Evolutionary conservation across 37 sponge, comb jelly and placozoan genomes (phyloP).

Genomic region (Petrosia ficiformis): DNA sequence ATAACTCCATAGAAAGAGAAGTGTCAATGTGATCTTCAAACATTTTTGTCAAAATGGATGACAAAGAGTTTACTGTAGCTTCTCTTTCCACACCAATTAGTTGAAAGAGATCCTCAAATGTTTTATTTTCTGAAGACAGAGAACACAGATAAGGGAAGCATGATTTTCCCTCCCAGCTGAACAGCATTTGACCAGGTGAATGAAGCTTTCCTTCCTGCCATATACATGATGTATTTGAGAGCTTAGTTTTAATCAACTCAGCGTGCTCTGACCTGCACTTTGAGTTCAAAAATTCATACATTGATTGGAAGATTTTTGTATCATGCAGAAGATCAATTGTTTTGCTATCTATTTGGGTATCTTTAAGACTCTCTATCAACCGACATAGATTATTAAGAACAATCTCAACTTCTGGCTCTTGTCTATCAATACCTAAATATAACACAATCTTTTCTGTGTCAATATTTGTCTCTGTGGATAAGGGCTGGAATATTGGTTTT

Average conservation of each 20-base stretch:
- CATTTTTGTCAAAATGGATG: background rate
- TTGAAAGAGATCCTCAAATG: constrained; percentile 21
- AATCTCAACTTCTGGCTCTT: background rate
- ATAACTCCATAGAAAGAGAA: constrained; percentile 15
- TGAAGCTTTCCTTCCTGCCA: constrained; percentile 48
- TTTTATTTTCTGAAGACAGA: constrained; percentile 10
- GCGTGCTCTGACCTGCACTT: background rate
- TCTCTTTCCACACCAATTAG: constrained; percentile 23
- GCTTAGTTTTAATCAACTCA: background rate
- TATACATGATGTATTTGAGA: constrained; percentile 22
- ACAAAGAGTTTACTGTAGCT: constrained; percentile 1
- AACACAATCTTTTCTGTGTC: background rate
- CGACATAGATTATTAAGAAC: constrained; percentile 15
- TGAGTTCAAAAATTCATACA: constrained; percentile 18
- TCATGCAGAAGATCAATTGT: constrained; percentile 3
- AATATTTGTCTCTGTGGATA: background rate
- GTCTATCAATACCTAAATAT: constrained; percentile 5
- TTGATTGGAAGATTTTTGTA: background rate
- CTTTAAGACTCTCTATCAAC: constrained; percentile 1
- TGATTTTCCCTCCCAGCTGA: background rate
- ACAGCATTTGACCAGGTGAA: constrained; percentile 10
- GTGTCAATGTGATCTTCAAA: background rate
- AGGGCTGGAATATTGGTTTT: constrained; percentile 3
- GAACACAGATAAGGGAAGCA: constrained; percentile 42
- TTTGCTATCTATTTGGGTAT: background rate